Evolutionary conservation across 2,113 vertebrate genomes (phyloP).

Genomic region (Typhlomys cinereus): DNA sequence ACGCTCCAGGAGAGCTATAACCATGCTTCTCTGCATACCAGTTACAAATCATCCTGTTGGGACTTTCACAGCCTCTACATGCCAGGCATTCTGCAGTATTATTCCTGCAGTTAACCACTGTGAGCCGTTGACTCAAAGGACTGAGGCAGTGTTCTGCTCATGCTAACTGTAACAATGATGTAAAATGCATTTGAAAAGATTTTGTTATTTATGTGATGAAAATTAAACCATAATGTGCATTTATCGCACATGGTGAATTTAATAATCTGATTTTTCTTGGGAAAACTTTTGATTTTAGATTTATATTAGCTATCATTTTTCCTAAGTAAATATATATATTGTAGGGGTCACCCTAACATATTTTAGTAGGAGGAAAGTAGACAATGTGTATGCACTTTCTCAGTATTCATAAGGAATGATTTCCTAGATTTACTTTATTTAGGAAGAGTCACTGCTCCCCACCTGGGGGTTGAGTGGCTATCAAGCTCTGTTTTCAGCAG

Average conservation of each 20-base stretch:
- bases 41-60: not conserved
- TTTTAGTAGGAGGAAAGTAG: not conserved
- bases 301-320: not conserved
- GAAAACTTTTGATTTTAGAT: not conserved
- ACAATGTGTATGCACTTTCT: not conserved
- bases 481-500: not conserved
- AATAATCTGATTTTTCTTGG: not conserved
- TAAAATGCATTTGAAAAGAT: not conserved
- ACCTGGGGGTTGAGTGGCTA: not conserved
- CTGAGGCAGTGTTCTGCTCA: not conserved
- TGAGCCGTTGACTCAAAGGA: not conserved
- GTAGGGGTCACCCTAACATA: not conserved
- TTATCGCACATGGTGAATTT: not conserved
- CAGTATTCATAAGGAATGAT: no score
- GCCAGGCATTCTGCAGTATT: not conserved
- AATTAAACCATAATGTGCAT: not conserved
- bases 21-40: not conserved
- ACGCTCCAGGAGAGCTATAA: not conserved
- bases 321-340: not conserved
- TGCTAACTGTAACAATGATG: not conserved
- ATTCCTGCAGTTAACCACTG: not conserved
- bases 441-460: not conserved
- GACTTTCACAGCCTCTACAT: no score
- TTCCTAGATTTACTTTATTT: not conserved
- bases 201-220: slow-evolving; percentile 8